phyloP scores from a whole-genome alignment of 2,797 vertebrate genomes.

The Sciurus vulgaris region DNA sequence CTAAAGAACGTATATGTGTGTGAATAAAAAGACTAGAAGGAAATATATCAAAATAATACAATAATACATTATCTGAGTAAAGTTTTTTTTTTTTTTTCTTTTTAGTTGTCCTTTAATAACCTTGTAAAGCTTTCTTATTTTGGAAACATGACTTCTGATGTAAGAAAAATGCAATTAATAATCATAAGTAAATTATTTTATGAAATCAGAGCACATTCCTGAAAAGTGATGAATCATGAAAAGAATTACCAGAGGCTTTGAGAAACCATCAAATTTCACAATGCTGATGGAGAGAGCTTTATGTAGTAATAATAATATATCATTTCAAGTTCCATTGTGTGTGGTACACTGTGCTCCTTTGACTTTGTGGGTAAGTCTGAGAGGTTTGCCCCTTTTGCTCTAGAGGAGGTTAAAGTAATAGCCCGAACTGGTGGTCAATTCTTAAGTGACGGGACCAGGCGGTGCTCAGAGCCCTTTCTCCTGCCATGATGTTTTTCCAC shows the following conservation, averaged over 20 bases:
- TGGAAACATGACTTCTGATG: neutral
- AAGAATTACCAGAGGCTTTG: neutral
- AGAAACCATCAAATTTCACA: neutral
- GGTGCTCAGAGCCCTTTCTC: neutral
- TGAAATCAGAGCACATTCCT: neutral
- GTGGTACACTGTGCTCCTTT: neutral
- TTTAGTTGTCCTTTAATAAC: neutral
- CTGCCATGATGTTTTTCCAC: neutral
- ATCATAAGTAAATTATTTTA: neutral
- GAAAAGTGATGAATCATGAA: neutral
- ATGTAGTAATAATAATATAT: neutral
- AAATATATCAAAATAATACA: slow-evolving; percentile 5
- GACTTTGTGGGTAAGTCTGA: neutral
- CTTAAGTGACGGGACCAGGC: neutral
- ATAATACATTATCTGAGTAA: neutral
- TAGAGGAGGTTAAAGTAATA: neutral
- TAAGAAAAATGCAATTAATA: neutral
- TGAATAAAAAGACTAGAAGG: neutral
- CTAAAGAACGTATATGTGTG: neutral
- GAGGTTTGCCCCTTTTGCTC: neutral
- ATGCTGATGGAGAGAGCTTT: neutral
- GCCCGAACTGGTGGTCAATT: neutral
- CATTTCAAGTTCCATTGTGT: too few species aligned
- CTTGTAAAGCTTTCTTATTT: neutral
- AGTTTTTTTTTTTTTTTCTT: neutral